Conservation (phyloP, 2,113 vertebrate species). For the Leptobrachium leishanense region DNA sequence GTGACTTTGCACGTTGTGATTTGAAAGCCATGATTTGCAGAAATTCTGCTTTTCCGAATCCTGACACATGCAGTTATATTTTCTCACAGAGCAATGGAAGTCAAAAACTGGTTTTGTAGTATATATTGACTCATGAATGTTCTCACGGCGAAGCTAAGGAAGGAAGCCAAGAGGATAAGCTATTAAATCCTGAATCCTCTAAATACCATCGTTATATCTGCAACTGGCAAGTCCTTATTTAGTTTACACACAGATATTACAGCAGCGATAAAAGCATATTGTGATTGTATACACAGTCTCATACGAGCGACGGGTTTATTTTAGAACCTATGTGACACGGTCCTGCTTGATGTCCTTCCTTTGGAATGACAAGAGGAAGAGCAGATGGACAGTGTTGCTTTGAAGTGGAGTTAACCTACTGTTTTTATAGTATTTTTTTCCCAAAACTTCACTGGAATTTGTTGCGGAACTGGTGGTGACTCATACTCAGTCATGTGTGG, state of each 20-base stretch:
- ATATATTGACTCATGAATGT: too few relatives aligned
- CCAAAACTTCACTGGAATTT: conserved; percentile 27
- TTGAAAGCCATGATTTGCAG: too few relatives aligned
- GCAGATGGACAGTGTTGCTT: not conserved
- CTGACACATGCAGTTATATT: too few relatives aligned
- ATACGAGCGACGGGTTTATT: conserved; percentile 24
- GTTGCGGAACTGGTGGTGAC: not conserved
- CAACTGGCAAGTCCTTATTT: conserved; percentile 45
- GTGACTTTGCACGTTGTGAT: too few relatives aligned
- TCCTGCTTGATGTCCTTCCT: conserved; percentile 34
- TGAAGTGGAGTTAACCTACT: conserved; percentile 38
- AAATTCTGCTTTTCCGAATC: too few relatives aligned
- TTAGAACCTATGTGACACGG: not conserved
- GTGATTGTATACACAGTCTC: conserved; percentile 10
- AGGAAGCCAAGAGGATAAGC: conserved; percentile 77
- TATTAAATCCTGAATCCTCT: conserved; percentile 71
- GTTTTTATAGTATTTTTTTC: conserved; percentile 34
- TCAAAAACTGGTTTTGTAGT: too few relatives aligned
- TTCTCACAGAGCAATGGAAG: too few relatives aligned
- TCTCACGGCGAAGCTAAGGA: conserved; percentile 58
- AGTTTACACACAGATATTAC: conserved; percentile 23
- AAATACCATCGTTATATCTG: conserved; percentile 59
- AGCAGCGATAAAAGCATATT: conserved; percentile 51
- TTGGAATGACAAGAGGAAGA: conserved; percentile 47
- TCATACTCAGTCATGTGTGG: too few relatives aligned